Conservation (phyloP, 2,113 vertebrate species). For the Gymnorhina tibicen region DNA sequence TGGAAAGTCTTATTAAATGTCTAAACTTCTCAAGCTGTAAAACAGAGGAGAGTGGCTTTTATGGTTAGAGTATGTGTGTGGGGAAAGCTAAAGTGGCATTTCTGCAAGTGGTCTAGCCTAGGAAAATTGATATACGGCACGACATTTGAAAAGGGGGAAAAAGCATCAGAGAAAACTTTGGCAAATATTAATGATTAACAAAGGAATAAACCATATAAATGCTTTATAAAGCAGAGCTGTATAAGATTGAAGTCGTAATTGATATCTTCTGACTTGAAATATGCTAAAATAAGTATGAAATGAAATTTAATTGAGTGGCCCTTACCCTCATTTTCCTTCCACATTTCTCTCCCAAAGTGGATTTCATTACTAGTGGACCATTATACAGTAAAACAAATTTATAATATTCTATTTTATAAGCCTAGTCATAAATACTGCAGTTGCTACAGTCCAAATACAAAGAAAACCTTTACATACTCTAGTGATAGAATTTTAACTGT, state of each 20-base stretch:
- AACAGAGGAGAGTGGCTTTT: neutral
- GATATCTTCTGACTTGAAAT: neutral
- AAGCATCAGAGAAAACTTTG: neutral
- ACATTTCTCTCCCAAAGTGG: neutral
- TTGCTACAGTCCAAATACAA: neutral
- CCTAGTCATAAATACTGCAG: neutral
- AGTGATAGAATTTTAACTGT: neutral
- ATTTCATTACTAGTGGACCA: neutral
- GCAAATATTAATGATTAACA: neutral
- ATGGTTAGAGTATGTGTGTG: neutral
- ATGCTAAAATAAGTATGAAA: neutral
- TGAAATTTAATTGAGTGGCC: neutral
- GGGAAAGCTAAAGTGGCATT: neutral
- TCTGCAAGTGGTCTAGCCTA: neutral
- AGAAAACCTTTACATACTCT: neutral
- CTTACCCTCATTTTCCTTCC: neutral
- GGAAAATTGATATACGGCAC: neutral
- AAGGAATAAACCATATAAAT: neutral
- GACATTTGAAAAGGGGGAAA: neutral
- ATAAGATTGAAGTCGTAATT: neutral
- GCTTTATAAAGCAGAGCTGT: neutral
- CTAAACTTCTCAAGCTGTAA: neutral
- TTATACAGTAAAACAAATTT: neutral
- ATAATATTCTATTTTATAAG: neutral
- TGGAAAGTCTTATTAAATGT: neutral